These are phyloP conservation scores for Ceraclea dissimilis DNA, from an alignment of 2,888 invertebrate genomes.

Conservation along the genomic window DNA sequence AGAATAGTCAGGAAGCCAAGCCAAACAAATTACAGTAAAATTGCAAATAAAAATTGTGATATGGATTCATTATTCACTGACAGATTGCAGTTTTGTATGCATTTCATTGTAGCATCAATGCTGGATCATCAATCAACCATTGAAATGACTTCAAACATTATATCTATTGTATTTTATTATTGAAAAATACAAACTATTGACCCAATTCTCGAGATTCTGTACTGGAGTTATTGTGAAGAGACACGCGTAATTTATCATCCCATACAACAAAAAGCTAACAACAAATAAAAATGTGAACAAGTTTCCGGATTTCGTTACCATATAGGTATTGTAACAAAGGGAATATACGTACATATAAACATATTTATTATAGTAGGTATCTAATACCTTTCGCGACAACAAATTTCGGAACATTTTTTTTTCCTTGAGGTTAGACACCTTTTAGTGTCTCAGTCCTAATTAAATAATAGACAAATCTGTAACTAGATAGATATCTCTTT, in stretches of 20 bases:
- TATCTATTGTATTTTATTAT: not conserved
- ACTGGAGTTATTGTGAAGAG: not conserved
- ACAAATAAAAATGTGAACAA: not conserved
- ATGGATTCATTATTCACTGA: not conserved
- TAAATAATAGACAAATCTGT: not conserved
- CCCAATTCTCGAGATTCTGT: not conserved
- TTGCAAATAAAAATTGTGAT: not conserved
- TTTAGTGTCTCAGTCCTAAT: not conserved
- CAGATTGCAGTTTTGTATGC: slow-evolving; percentile 1
- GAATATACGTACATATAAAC: not conserved
- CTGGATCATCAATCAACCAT: not conserved
- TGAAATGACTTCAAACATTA: not conserved
- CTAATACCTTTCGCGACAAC: too few relatives aligned
- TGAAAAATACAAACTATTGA: slow-evolving; percentile 2
- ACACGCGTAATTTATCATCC: slow-evolving; percentile 2
- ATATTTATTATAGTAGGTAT: too few relatives aligned
- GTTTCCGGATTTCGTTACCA: slow-evolving; percentile 1
- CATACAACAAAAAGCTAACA: not conserved
- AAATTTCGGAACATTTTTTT: not conserved
- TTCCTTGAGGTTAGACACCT: not conserved
- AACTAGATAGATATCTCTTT: not conserved
- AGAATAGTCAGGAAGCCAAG: not conserved
- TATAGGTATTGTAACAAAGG: not conserved
- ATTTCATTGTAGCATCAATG: not conserved
- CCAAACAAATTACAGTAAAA: not conserved